A percentile compares a stretch with the other conserved stretches of the same genome.
Evolutionary conservation across 2,797 vertebrate genomes (phyloP).

Genomic region (Discoglossus pictus): DNA sequence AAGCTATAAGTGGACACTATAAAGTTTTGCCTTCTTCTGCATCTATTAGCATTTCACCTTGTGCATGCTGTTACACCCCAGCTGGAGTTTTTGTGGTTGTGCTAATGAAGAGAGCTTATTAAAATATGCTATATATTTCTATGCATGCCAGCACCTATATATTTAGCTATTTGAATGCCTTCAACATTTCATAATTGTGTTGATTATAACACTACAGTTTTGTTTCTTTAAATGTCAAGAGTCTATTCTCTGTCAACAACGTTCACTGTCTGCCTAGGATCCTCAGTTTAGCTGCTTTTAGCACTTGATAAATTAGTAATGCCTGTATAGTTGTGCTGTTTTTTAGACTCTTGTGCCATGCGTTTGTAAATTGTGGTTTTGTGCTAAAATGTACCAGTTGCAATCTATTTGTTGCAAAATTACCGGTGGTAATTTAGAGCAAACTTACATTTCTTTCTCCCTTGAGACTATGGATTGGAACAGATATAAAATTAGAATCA

Average conservation of each 20-base stretch:
- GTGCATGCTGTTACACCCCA: too few species aligned
- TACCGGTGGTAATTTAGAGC: conserved; percentile 46
- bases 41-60: too few species aligned
- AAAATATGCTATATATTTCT: too few species aligned
- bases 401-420: conserved; percentile 54
- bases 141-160: conserved; percentile 14
- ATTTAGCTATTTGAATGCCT: conserved; percentile 18
- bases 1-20: too few species aligned
- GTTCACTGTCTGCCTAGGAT: conserved; percentile 61
- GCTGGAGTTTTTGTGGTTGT: too few species aligned
- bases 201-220: conserved; percentile 34
- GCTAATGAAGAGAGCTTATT: too few species aligned
- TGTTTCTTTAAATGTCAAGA: conserved; percentile 55
- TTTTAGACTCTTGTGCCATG: conserved; percentile 53
- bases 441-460: conserved; percentile 32
- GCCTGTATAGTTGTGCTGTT: conserved; percentile 54
- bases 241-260: conserved; percentile 54
- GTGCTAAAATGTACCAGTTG: conserved; percentile 52
- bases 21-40: too few species aligned
- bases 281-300: conserved; percentile 63
- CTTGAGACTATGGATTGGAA: conserved; percentile 17
- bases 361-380: conserved; percentile 63
- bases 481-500: background rate
- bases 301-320: conserved; percentile 65
- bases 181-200: conserved; percentile 23